Base-by-base conservation (phyloP, 2,888 invertebrate species). In the Corythucha ciliata region DNA sequence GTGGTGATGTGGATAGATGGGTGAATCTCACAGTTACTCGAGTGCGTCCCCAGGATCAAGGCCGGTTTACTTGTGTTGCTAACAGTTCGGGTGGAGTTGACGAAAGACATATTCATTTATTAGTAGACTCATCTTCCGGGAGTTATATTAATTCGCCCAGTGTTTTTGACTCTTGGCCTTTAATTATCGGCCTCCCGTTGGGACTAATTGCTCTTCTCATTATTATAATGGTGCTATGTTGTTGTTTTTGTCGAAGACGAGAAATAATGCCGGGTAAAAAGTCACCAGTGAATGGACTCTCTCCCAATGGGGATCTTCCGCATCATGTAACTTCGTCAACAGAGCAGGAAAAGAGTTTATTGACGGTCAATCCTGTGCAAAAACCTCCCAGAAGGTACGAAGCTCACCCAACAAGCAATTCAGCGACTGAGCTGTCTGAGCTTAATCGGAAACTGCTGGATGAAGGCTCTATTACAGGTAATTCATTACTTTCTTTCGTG, bases 261-360 rank as follows among this genome's bases (percentile, higher is more conserved):
- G 34, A 50, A 7, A 52, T 40, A 4, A 50, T 49, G 12, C 54
- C 49, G 33, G 53, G 80, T 59, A 79, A 78, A 62, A 66, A 64
- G 55, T 61, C 63, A 27, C 66, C 66, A 29, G 70, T 71, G 47
- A 77, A 75, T 37, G 69, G 74, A 45, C 74, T 74, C 45, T 72
- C 77, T 0, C 74, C 79, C 22, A 80, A 79, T 56, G 79, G 78
- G 6, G 76, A 82, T 58, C 80, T 83, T 10, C 74, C 81, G 61
- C 75, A 83, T 65, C 81, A 81, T 1, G 51, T 50, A 10, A 52
- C 47, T 6, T 82, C 83, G 1, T 81, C 53, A 12, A 51, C 81
- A 52, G 88, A 89, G 65, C 85, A 87, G 74, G 86, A 87, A 65
- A 88, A 89, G 67, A 83, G 85, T 57, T 70, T 88, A 42, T 80